Conservation (phyloP, 2,797 vertebrate species). For the Squalus acanthias region DNA sequence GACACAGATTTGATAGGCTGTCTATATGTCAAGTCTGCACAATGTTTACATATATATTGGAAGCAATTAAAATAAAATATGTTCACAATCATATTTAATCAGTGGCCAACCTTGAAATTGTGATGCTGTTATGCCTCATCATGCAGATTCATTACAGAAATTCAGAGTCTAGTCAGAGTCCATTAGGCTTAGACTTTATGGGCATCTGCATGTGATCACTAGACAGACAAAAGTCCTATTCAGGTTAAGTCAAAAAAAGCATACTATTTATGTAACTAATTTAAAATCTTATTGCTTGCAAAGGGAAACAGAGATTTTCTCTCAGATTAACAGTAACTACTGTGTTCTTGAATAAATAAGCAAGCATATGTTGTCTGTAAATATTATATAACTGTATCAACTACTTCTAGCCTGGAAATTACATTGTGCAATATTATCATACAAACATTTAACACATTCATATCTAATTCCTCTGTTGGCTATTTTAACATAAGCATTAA, state of each 20-base stretch:
- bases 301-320: not conserved
- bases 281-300: slow-evolving; percentile 10
- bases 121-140: not conserved
- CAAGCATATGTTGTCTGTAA: not conserved
- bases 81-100: not conserved
- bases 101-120: not conserved
- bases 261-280: not conserved
- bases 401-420: not conserved
- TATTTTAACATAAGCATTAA: not conserved
- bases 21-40: not conserved
- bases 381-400: not conserved
- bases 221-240: not conserved
- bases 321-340: not conserved
- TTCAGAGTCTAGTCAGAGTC: not conserved
- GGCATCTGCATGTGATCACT: not conserved
- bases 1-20: not conserved
- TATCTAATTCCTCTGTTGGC: not conserved
- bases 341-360: not conserved
- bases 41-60: not conserved
- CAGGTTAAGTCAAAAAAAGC: not conserved
- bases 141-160: slow-evolving; percentile 8
- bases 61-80: slow-evolving; percentile 25
- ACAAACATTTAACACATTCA: not conserved
- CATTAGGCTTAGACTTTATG: not conserved
- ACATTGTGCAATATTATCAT: not conserved